Conservation (phyloP, 2,888 invertebrate genomes). For the Athetis lepigone region DNA sequence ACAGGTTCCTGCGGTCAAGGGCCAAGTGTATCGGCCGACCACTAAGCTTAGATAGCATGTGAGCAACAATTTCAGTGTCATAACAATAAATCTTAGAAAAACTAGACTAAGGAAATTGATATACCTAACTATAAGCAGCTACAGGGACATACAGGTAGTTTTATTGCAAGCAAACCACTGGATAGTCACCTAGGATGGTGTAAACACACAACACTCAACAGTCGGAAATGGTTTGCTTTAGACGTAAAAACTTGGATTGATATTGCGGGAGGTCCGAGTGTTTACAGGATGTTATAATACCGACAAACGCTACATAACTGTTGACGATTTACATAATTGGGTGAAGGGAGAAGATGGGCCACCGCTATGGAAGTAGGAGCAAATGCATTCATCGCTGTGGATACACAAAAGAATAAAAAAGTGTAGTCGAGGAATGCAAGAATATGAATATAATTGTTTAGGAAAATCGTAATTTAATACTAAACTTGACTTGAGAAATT, state of each 20-base stretch:
- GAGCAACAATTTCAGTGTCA: neutral
- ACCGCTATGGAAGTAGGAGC: neutral
- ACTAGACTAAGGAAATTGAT: neutral
- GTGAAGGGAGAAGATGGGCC: conserved; percentile 1
- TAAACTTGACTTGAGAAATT: too few species aligned
- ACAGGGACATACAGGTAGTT: neutral
- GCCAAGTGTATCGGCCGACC: conserved; percentile 6
- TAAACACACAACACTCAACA: conserved; percentile 7
- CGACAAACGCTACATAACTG: conserved; percentile 8
- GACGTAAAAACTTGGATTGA: neutral
- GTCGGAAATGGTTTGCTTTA: conserved; percentile 26
- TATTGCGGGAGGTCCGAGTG: conserved; percentile 30
- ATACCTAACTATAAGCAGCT: neutral
- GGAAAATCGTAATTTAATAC: too few species aligned
- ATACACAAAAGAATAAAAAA: neutral
- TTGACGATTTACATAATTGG: conserved; percentile 13
- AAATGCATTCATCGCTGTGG: conserved; percentile 3
- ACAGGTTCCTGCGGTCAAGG: conserved; percentile 16
- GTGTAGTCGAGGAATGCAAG: neutral
- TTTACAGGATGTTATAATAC: conserved; percentile 33
- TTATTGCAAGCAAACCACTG: neutral
- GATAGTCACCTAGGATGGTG: neutral
- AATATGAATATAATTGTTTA: neutral
- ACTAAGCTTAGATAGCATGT: neutral
- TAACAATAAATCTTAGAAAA: neutral